Evolutionary conservation across 2,888 invertebrate genomes (phyloP).

Genomic region (Drosophila tanythrix): DNA sequence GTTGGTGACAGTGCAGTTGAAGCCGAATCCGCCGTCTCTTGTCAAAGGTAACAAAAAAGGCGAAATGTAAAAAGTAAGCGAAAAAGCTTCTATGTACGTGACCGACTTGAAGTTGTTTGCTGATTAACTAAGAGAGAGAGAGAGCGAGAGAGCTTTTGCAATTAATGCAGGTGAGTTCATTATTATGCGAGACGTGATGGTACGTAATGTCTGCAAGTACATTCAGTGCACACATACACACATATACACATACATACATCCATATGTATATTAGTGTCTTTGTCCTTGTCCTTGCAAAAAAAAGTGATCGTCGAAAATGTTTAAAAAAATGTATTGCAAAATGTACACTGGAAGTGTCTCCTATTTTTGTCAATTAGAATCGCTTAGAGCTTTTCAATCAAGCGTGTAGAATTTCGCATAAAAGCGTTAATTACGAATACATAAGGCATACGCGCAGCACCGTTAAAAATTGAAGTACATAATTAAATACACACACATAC

Average conservation of each 20-base stretch:
- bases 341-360: conserved; percentile 51
- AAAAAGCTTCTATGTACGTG: conserved; percentile 65
- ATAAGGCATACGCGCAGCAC: conserved; percentile 48
- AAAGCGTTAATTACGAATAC: conserved; percentile 66
- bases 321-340: neutral
- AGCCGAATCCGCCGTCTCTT: conserved; percentile 23
- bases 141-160: conserved; percentile 49
- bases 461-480: conserved; percentile 64
- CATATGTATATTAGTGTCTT: neutral
- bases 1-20: conserved; percentile 41
- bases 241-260: conserved; percentile 1
- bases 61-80: conserved; percentile 43
- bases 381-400: conserved; percentile 58
- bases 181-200: conserved; percentile 50
- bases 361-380: conserved; percentile 62
- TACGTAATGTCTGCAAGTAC: conserved; percentile 26
- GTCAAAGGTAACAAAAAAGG: conserved; percentile 44
- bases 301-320: conserved; percentile 21
- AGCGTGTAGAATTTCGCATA: conserved; percentile 71
- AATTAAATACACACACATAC: conserved; percentile 35
- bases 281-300: conserved; percentile 25
- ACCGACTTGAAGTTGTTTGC: conserved; percentile 58
- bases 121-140: conserved; percentile 21
- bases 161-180: conserved; percentile 55
- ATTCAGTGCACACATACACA: neutral